Percentiles rank a stretch among this genome's conserved stretches.
Conservation (phyloP, 2,888 invertebrate genomes). For the Tiliacea aurago region DNA sequence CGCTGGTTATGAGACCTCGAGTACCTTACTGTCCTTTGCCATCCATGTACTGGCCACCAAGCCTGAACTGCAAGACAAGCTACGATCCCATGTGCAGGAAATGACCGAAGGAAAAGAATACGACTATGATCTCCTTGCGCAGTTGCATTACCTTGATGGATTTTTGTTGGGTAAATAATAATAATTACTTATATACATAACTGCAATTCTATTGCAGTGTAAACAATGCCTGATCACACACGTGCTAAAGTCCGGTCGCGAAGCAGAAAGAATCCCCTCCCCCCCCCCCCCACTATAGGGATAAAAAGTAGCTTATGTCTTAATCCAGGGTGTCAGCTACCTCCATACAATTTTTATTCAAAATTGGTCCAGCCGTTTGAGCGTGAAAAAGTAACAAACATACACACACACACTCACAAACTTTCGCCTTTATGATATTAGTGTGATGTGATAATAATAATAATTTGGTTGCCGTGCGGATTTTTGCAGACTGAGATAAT, state of each 20-base stretch:
- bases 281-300: too few relatives aligned
- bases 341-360: too few relatives aligned
- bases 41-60: conserved; percentile 88
- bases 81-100: conserved; percentile 82
- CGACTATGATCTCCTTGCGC: conserved; percentile 80
- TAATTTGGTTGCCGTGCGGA: too few relatives aligned
- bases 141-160: conserved; percentile 83
- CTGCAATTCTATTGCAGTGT: background rate
- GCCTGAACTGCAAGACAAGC: conserved; percentile 84
- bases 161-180: conserved; percentile 78
- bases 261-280: too few relatives aligned
- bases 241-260: too few relatives aligned
- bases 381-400: too few relatives aligned
- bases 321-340: too few relatives aligned
- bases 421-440: too few relatives aligned
- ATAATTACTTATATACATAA: background rate
- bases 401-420: too few relatives aligned
- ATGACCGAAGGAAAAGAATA: conserved; percentile 82
- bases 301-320: too few relatives aligned
- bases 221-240: background rate
- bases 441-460: too few relatives aligned
- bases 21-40: conserved; percentile 90
- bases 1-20: conserved; percentile 92
- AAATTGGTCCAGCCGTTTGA: too few relatives aligned
- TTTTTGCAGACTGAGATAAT: background rate